Conservation (phyloP, 2,888 invertebrate species). For the Pristionchus mayeri region DNA sequence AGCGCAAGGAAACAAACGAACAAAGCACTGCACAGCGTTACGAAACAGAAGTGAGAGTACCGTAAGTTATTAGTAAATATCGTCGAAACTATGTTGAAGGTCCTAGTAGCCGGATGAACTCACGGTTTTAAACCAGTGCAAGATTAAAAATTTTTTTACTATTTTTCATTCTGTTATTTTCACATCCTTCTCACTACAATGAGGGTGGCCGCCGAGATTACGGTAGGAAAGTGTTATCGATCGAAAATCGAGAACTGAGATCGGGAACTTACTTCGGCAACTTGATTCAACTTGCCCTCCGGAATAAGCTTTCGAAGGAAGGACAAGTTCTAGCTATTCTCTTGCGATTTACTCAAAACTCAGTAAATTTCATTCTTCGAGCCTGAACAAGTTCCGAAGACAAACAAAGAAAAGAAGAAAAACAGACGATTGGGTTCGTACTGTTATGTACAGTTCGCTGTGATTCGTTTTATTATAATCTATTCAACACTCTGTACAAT, state of each 20-base stretch:
- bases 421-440: background rate
- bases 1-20: too few species aligned
- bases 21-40: too few species aligned
- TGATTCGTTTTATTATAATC: background rate
- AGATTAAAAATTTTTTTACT: too few species aligned
- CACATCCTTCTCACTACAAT: too few species aligned
- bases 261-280: background rate
- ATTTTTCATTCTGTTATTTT: too few species aligned
- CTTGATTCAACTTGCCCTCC: background rate
- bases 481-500: slow-evolving; percentile 10
- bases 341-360: background rate
- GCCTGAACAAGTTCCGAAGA: background rate
- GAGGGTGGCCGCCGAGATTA: slow-evolving; percentile 36
- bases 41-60: too few species aligned
- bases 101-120: too few species aligned
- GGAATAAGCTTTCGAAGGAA: too few species aligned
- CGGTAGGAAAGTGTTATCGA: slow-evolving; percentile 45
- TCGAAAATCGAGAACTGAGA: slow-evolving; percentile 7
- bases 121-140: too few species aligned
- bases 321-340: background rate
- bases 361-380: background rate
- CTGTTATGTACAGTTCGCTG: slow-evolving; percentile 19
- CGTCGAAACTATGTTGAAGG: too few species aligned
- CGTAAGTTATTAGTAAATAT: too few species aligned
- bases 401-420: slow-evolving; percentile 8